Conservation (phyloP, 2,113 vertebrate genomes). For the Crotalus horridus region DNA sequence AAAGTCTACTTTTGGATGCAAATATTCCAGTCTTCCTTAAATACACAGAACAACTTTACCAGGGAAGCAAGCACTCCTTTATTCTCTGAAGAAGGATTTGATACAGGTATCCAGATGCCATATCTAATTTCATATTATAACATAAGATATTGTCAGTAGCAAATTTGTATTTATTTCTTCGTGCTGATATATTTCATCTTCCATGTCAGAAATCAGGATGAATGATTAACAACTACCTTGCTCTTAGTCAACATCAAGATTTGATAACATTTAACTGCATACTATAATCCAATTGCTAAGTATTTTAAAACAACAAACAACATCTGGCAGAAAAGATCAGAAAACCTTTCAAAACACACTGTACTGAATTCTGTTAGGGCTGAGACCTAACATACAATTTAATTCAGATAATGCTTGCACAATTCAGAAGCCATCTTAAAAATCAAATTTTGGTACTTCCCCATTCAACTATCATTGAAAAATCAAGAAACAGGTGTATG, state of each 20-base stretch:
- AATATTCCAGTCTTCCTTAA: neutral
- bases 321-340: neutral
- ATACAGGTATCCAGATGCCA: neutral
- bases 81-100: neutral
- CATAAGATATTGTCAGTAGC: neutral
- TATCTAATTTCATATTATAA: neutral
- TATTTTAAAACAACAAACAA: neutral
- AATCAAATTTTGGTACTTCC: neutral
- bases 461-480: neutral
- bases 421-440: neutral
- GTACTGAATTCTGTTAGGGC: neutral
- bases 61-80: neutral
- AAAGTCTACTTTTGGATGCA: neutral
- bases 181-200: neutral
- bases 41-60: neutral
- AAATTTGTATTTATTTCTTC: neutral
- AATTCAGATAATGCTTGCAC: neutral
- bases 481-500: neutral
- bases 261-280: neutral
- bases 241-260: neutral
- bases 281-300: neutral
- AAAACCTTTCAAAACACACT: neutral
- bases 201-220: neutral
- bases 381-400: neutral
- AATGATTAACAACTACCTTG: neutral